phyloP scores from a whole-genome alignment of 2,888 invertebrate species.

The Brassicogethes aeneus region DNA sequence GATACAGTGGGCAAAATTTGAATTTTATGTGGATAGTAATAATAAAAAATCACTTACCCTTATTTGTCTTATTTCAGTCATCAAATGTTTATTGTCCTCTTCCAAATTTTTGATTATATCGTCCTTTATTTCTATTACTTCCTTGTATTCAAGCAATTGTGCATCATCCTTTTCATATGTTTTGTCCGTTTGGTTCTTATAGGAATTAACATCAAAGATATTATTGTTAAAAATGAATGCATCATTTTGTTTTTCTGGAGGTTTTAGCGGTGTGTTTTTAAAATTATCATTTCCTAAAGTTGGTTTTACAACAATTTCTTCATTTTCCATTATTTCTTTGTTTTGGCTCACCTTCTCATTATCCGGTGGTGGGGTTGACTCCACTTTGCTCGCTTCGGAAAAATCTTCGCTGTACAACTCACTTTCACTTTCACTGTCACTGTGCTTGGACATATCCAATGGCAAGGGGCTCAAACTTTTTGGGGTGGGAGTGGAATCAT shows the following conservation, averaged over 20 bases:
- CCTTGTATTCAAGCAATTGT: constrained; percentile 11
- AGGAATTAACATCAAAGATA: constrained; percentile 5
- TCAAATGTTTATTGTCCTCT: constrained; percentile 35
- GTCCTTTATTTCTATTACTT: constrained; percentile 26
- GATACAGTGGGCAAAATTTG: too few relatives aligned
- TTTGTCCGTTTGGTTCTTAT: too few relatives aligned
- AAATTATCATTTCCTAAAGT: too few relatives aligned
- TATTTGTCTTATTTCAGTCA: constrained; percentile 32
- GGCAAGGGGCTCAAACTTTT: constrained; percentile 37
- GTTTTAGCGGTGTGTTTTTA: constrained; percentile 6
- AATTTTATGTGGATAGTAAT: too few relatives aligned
- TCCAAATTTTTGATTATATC: constrained; percentile 33
- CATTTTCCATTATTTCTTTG: not conserved
- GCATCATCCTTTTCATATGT: too few relatives aligned
- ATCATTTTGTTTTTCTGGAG: constrained; percentile 6
- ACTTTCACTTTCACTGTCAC: constrained; percentile 17
- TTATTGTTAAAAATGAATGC: constrained; percentile 4
- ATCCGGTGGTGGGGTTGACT: constrained; percentile 16
- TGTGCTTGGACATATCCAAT: constrained; percentile 23
- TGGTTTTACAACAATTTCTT: not conserved
- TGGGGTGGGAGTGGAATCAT: constrained; percentile 34
- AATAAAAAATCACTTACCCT: constrained; percentile 31
- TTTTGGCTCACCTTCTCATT: not conserved
- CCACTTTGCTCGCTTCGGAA: constrained; percentile 27
- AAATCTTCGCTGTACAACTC: constrained; percentile 35